A percentile compares a stretch with the other conserved stretches of the same genome.
Conservation (phyloP, 2,113 vertebrate species). For the Antechinus flavipes region DNA sequence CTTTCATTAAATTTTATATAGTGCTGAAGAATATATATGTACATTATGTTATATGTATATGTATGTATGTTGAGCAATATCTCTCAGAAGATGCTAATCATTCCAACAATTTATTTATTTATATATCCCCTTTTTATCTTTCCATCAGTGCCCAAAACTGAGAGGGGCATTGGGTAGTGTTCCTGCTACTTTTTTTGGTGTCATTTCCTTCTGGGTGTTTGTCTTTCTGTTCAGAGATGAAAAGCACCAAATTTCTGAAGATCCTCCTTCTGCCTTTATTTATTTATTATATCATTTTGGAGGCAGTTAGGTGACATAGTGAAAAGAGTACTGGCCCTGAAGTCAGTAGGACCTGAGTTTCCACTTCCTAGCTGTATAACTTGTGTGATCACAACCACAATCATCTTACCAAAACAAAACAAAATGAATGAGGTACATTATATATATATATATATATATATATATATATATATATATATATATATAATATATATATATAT, state of each 20-base stretch:
- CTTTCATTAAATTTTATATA: not conserved
- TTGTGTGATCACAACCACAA: no score
- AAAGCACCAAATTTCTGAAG: not conserved
- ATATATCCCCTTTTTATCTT: not conserved
- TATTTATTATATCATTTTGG: no score
- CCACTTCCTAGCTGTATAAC: no score
- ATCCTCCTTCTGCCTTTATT: not conserved
- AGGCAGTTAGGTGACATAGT: no score
- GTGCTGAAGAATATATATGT: not conserved
- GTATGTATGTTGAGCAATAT: not conserved
- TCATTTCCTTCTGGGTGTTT: not conserved
- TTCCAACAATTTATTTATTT: not conserved
- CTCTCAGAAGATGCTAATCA: not conserved
- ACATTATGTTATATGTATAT: no score
- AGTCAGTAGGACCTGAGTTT: no score
- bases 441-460: no score
- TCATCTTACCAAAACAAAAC: no score
- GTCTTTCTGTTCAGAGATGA: not conserved
- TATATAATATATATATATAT: no score
- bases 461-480: no score
- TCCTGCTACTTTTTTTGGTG: not conserved
- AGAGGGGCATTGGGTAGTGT: not conserved
- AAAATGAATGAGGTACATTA: no score
- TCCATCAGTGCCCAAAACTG: not conserved
- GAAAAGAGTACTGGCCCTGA: no score